A percentile compares a stretch with the other conserved stretches of the same genome.
These are phyloP conservation scores for Littorina saxatilis DNA, from an alignment of 1,140 invertebrate species.

Conservation along the genomic window DNA sequence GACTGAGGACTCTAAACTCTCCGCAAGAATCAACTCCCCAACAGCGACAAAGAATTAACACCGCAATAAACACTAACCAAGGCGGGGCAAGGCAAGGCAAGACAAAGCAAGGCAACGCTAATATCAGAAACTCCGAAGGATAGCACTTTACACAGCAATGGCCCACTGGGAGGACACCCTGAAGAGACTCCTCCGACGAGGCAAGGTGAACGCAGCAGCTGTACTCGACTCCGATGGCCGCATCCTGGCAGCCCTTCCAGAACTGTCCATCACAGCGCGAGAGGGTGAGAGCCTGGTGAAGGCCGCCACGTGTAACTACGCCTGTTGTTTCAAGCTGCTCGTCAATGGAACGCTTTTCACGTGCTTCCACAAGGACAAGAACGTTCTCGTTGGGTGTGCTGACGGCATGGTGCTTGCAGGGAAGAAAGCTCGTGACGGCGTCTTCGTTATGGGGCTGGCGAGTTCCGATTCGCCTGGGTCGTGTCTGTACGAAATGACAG, in stretches of 20 bases:
- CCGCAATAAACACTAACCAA: too few species aligned
- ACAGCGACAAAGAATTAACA: too few species aligned
- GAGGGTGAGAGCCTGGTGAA: slow-evolving; percentile 35
- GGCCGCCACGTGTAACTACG: neutral
- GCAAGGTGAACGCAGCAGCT: slow-evolving; percentile 42
- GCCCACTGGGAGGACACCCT: slow-evolving; percentile 29
- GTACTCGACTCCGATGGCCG: slow-evolving; percentile 18
- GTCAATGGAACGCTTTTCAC: slow-evolving; percentile 32
- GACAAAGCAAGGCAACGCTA: too few species aligned
- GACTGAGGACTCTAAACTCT: too few species aligned
- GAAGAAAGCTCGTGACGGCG: slow-evolving; percentile 29
- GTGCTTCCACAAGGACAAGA: slow-evolving; percentile 35
- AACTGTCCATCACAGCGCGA: neutral
- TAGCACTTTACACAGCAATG: neutral
- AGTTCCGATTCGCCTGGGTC: slow-evolving; percentile 41
- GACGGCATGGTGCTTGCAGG: slow-evolving; percentile 40
- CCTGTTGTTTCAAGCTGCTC: slow-evolving; percentile 28
- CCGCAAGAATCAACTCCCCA: too few species aligned
- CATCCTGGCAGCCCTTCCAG: slow-evolving; percentile 17
- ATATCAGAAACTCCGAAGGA: too few species aligned
- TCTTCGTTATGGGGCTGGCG: slow-evolving; percentile 40
- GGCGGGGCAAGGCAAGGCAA: too few species aligned
- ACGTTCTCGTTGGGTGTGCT: slow-evolving; percentile 36
- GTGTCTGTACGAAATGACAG: slow-evolving; percentile 46
- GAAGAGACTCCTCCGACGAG: slow-evolving; percentile 33